phyloP scores from a whole-genome alignment of 2,888 invertebrate species.

The Erannis defoliaria region DNA sequence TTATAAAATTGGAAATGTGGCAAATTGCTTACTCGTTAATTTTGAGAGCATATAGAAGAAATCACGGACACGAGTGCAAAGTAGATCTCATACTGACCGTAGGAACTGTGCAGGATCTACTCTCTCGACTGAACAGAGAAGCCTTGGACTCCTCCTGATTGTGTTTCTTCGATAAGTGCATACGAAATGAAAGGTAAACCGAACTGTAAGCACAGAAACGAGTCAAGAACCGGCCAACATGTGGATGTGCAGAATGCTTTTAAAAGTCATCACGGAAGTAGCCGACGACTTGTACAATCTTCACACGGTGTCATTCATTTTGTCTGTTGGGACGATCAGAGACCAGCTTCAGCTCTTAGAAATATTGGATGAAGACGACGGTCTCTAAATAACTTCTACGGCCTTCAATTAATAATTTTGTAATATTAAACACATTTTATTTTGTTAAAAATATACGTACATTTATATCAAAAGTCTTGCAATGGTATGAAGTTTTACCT shows the following conservation, averaged over 20 bases:
- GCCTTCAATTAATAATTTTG: background rate
- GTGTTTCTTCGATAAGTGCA: constrained; percentile 8
- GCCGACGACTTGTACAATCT: constrained; percentile 71
- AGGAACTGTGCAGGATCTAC: constrained; percentile 69
- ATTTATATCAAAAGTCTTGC: background rate
- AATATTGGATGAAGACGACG: constrained; percentile 74
- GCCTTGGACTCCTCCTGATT: constrained; percentile 39
- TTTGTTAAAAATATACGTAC: background rate
- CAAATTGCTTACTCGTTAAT: constrained; percentile 80
- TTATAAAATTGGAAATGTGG: constrained; percentile 71
- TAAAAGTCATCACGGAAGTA: constrained; percentile 69
- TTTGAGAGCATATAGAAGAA: constrained; percentile 69
- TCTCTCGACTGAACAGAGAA: constrained; percentile 61
- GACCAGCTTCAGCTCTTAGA: constrained; percentile 74
- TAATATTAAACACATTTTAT: background rate
- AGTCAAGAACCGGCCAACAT: constrained; percentile 53
- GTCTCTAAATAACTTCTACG: constrained; percentile 39
- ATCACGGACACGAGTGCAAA: constrained; percentile 76
- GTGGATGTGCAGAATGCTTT: constrained; percentile 77
- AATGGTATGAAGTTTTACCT: background rate
- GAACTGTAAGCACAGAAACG: constrained; percentile 20
- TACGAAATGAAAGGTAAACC: constrained; percentile 45
- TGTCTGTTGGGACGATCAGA: constrained; percentile 70
- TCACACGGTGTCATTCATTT: constrained; percentile 69
- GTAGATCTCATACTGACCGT: constrained; percentile 75